phyloP scores from a whole-genome alignment of 2,113 vertebrate genomes.

The Bubo bubo region DNA sequence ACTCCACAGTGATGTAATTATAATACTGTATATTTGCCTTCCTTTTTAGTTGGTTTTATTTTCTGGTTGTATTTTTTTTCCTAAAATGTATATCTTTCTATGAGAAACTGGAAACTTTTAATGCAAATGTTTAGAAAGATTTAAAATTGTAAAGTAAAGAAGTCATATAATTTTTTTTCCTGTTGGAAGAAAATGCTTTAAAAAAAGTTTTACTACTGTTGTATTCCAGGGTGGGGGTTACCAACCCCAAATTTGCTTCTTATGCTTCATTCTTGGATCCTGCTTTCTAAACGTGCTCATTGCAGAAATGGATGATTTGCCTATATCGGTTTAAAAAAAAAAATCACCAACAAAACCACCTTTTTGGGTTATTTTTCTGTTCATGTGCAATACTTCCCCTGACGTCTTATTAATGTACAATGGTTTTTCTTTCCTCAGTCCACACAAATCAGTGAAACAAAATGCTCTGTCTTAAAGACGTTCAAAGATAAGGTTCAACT shows the following conservation, averaged over 20 bases:
- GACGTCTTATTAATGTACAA: conserved; percentile 71
- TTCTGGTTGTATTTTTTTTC: conserved; percentile 72
- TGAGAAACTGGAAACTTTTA: conserved; percentile 71
- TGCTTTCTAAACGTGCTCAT: conserved; percentile 62
- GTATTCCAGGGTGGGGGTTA: conserved; percentile 73
- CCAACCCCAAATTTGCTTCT: conserved; percentile 45
- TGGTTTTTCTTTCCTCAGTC: conserved; percentile 54
- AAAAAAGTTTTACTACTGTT: conserved; percentile 69
- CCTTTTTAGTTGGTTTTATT: conserved; percentile 71
- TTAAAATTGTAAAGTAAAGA: conserved; percentile 71
- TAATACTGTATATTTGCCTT: conserved; percentile 73
- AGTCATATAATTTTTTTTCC: conserved; percentile 70
- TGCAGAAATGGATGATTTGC: conserved; percentile 35
- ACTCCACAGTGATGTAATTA: conserved; percentile 66
- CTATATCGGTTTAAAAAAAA: conserved; percentile 47
- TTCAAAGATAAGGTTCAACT: background rate
- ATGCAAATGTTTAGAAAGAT: conserved; percentile 74
- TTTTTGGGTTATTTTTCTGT: conserved; percentile 62
- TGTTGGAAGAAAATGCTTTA: conserved; percentile 76
- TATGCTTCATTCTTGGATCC: conserved; percentile 52
- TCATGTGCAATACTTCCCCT: conserved; percentile 86
- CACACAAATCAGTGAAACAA: conserved; percentile 41
- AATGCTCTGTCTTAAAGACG: conserved; percentile 27
- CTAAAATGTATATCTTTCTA: conserved; percentile 75
- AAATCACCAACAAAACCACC: background rate